These are phyloP conservation scores for Diceros bicornis DNA, from an alignment of 2,797 vertebrate genomes.

Conservation along the genomic window DNA sequence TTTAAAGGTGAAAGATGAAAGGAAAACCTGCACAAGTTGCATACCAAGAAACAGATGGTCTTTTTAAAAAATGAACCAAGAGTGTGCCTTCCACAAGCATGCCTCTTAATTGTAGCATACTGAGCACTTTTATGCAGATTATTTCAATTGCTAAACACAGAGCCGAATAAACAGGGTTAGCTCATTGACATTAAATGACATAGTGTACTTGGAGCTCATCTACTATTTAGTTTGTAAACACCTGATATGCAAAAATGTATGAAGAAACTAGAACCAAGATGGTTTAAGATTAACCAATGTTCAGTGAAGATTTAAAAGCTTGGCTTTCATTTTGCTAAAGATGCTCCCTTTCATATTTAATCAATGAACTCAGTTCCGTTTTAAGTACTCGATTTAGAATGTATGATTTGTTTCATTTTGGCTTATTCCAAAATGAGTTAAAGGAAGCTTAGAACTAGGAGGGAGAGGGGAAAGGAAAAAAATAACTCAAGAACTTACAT, in stretches of 20 bases:
- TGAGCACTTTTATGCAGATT: conserved; percentile 70
- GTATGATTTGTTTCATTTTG: conserved; percentile 75
- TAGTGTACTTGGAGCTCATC: conserved; percentile 68
- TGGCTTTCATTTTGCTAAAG: conserved; percentile 72
- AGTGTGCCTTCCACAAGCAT: conserved; percentile 68
- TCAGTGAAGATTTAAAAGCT: conserved; percentile 61
- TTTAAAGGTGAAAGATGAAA: conserved; percentile 80
- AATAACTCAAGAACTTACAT: conserved; percentile 6
- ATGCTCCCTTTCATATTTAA: conserved; percentile 81
- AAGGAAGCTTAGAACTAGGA: conserved; percentile 67
- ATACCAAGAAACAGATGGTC: conserved; percentile 80
- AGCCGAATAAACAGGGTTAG: conserved; percentile 72
- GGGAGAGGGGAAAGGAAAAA: too few relatives aligned
- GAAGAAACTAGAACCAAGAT: conserved; percentile 62
- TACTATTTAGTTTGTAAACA: conserved; percentile 79
- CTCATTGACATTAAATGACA: conserved; percentile 78
- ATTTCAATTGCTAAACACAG: conserved; percentile 68
- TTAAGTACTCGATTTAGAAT: conserved; percentile 75
- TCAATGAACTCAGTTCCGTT: conserved; percentile 79
- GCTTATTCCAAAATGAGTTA: conserved; percentile 77
- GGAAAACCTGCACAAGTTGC: conserved; percentile 65
- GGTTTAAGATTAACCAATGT: conserved; percentile 74
- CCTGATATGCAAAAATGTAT: conserved; percentile 69
- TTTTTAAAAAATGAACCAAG: conserved; percentile 67
- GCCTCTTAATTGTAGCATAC: conserved; percentile 77